phyloP scores from a whole-genome alignment of 2,113 vertebrate genomes.

The Hippocampus guttulatus region DNA sequence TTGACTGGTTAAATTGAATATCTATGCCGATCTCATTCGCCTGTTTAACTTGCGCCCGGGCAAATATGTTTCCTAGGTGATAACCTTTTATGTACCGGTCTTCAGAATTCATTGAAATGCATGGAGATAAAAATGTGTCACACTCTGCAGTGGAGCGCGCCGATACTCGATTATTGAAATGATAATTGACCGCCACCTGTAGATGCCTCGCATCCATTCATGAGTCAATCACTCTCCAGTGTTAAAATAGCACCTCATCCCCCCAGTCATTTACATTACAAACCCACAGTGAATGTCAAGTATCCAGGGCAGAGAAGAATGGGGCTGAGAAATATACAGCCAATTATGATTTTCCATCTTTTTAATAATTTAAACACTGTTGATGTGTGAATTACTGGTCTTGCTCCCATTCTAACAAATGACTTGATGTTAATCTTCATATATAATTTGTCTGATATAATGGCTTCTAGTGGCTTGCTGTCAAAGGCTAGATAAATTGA shows the following conservation, averaged over 20 bases:
- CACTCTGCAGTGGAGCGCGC: conserved; percentile 85
- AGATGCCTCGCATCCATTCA: conserved; percentile 86
- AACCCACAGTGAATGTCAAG: conserved; percentile 95
- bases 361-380: conserved; percentile 81
- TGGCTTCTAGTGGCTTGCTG: conserved; percentile 69
- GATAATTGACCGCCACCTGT: conserved; percentile 99
- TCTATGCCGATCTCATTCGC: conserved; percentile 98
- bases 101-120: conserved; percentile 99
- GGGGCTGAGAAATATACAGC: conserved; percentile 83
- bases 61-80: conserved; percentile 99
- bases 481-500: conserved; percentile 71
- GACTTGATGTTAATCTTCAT: conserved; percentile 75
- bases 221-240: conserved; percentile 94
- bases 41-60: conserved; percentile 99
- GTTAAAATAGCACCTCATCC: conserved; percentile 81
- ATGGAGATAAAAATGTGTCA: conserved; percentile 99
- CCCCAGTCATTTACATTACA: conserved; percentile 94
- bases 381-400: conserved; percentile 73
- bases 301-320: conserved; percentile 80
- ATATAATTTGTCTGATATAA: conserved; percentile 74
- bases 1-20: conserved; percentile 99
- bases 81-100: conserved; percentile 99
- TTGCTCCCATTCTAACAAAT: conserved; percentile 71
- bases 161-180: conserved; percentile 96
- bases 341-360: conserved; percentile 85